These are phyloP conservation scores for Microdon myrmicae DNA, from an alignment of 2,888 invertebrate genomes.

Conservation along the genomic window DNA sequence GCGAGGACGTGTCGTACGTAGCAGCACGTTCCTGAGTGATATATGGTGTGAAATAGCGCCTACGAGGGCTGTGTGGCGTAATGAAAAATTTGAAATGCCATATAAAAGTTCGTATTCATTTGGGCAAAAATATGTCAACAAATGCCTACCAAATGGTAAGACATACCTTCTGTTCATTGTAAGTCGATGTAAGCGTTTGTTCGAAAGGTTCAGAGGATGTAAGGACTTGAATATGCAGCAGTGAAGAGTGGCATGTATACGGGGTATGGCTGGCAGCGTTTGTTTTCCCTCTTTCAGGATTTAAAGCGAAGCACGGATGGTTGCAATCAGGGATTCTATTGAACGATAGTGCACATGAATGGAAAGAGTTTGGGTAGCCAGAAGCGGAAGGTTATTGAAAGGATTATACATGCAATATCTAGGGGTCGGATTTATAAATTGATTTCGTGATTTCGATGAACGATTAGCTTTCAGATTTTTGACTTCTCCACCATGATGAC, in stretches of 20 bases:
- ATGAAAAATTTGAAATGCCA: slow-evolving; percentile 38
- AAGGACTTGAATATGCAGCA: slow-evolving; percentile 30
- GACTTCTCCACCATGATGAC: too few species aligned
- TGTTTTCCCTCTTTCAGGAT: too few species aligned
- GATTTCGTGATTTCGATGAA: too few species aligned
- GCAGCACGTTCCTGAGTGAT: slow-evolving; percentile 40
- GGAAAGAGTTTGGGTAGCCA: too few species aligned
- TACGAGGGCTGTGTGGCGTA: slow-evolving; percentile 2
- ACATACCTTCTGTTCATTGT: slow-evolving; percentile 8
- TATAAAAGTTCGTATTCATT: slow-evolving; percentile 26
- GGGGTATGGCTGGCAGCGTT: too few species aligned
- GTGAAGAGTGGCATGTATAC: slow-evolving; percentile 2
- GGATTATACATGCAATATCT: too few species aligned
- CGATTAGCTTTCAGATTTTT: too few species aligned
- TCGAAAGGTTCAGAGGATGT: slow-evolving; percentile 32
- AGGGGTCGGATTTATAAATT: too few species aligned
- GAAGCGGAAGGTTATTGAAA: too few species aligned
- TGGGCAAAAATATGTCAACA: slow-evolving; percentile 46
- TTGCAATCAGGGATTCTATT: too few species aligned
- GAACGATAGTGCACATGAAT: too few species aligned
- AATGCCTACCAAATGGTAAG: slow-evolving; percentile 32
- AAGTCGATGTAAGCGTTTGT: background rate
- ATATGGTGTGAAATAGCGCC: slow-evolving; percentile 45
- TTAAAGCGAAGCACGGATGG: too few species aligned
- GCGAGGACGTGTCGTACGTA: slow-evolving; percentile 33